These are phyloP conservation scores for Eleutherodactylus coqui DNA, from an alignment of 2,797 vertebrate genomes.

Conservation along the genomic window DNA sequence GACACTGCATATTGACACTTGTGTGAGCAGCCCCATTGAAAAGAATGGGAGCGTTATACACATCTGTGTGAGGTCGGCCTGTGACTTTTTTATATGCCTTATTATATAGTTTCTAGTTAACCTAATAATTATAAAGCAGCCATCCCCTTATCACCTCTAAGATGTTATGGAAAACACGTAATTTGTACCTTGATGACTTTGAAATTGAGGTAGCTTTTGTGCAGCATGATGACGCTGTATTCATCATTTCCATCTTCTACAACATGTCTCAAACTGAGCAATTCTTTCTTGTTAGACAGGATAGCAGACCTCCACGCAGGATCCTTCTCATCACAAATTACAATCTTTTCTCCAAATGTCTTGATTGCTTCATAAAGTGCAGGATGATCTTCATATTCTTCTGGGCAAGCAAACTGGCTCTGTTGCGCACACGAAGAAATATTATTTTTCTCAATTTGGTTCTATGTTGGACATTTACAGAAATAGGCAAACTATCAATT, in stretches of 20 bases:
- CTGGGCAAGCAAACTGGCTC: slow-evolving; percentile 98
- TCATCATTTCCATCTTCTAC: slow-evolving; percentile 94
- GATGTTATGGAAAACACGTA: too few species aligned
- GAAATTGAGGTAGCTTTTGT: slow-evolving; percentile 94
- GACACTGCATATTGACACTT: too few species aligned
- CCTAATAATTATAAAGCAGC: too few species aligned
- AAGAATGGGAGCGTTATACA: too few species aligned
- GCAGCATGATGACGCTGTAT: slow-evolving; percentile 99
- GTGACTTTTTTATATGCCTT: too few species aligned
- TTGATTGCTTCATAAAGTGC: slow-evolving; percentile 92
- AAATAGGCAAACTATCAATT: neutral
- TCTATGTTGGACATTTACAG: neutral
- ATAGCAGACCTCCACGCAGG: slow-evolving; percentile 93
- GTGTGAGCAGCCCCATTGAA: too few species aligned
- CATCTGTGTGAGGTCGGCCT: too few species aligned
- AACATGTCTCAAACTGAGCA: slow-evolving; percentile 92
- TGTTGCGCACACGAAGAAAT: slow-evolving; percentile 65
- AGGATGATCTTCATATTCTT: slow-evolving; percentile 92
- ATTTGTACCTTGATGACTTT: slow-evolving; percentile 94
- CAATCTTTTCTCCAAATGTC: slow-evolving; percentile 87
- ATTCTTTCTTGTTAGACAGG: slow-evolving; percentile 89
- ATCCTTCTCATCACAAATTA: slow-evolving; percentile 96
- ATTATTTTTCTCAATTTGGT: neutral
- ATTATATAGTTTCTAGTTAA: too few species aligned
- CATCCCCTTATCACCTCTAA: too few species aligned